Conservation (phyloP, 2,888 invertebrate genomes). For the Geophilus truncorum region DNA sequence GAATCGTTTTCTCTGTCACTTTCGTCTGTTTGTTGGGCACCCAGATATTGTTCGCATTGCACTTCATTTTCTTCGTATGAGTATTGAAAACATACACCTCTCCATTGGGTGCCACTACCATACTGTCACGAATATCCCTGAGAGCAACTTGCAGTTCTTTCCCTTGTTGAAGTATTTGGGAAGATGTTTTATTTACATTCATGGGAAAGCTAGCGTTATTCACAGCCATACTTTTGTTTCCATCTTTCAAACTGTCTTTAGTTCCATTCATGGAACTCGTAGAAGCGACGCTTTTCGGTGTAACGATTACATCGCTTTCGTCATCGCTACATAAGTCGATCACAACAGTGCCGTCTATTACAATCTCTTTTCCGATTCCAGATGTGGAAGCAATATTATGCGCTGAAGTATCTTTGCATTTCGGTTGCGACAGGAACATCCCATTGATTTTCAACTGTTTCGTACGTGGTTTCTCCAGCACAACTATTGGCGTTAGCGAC, state of each 20-base stretch:
- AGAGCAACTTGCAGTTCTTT: neutral
- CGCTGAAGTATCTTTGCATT: no score
- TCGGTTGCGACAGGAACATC: neutral
- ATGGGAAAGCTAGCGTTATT: neutral
- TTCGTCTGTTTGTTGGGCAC: no score
- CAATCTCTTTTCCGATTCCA: neutral
- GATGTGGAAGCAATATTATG: neutral
- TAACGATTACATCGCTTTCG: neutral
- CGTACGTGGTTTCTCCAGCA: neutral
- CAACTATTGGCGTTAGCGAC: no score
- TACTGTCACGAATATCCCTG: neutral
- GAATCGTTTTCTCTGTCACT: no score
- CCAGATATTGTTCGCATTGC: neutral
- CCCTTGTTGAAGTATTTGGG: neutral
- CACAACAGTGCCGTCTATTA: neutral
- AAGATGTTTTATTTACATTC: neutral
- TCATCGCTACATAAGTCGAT: constrained; percentile 23
- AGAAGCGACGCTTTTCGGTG: neutral
- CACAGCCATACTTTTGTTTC: no score
- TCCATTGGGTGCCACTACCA: neutral
- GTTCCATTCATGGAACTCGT: neutral
- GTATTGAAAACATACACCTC: neutral
- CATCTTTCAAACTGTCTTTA: no score
- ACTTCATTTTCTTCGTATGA: neutral
- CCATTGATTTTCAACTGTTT: neutral